A percentile compares a stretch with the other conserved stretches of the same genome.
phyloP scores from a whole-genome alignment of 2,113 vertebrate species.

The Caracal caracal region DNA sequence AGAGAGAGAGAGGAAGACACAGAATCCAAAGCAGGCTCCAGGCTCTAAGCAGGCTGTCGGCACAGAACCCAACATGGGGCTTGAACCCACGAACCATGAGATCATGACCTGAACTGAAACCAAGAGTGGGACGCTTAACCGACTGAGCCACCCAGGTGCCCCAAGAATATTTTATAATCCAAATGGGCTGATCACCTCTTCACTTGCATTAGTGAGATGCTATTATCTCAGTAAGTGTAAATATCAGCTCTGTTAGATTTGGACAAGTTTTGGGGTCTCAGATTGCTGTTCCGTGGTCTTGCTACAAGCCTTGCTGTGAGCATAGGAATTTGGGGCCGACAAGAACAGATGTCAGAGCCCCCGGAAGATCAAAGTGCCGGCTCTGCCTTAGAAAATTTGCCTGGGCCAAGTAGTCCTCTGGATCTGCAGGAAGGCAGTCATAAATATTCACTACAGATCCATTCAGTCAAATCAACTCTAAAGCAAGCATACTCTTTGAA shows the following conservation, averaged over 20 bases:
- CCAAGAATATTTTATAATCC: slow-evolving; percentile 2
- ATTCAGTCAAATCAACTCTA: neutral
- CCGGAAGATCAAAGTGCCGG: slow-evolving; percentile 68
- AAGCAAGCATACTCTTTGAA: neutral
- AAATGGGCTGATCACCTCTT: neutral
- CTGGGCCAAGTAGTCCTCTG: neutral
- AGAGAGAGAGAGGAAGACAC: too few relatives aligned
- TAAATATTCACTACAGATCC: slow-evolving; percentile 35
- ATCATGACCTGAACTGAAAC: too few relatives aligned
- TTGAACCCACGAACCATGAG: too few relatives aligned
- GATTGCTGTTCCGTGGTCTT: neutral
- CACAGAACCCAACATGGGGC: too few relatives aligned
- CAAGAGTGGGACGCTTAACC: too few relatives aligned
- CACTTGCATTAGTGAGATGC: neutral
- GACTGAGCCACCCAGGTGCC: too few relatives aligned
- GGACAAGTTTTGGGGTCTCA: neutral
- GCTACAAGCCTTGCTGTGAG: neutral
- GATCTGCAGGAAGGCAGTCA: slow-evolving; percentile 1
- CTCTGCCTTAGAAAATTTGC: slow-evolving; percentile 56
- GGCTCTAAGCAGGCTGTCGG: too few relatives aligned
- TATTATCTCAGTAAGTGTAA: slow-evolving; percentile 14
- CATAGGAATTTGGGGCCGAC: neutral
- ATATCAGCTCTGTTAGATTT: slow-evolving; percentile 19
- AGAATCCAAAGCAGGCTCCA: too few relatives aligned
- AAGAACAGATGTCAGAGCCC: slow-evolving; percentile 71